Percentiles rank a stretch among this genome's conserved stretches.
Evolutionary conservation across 2,113 vertebrate genomes (phyloP).

Genomic region (Anser brachyrhynchus): DNA sequence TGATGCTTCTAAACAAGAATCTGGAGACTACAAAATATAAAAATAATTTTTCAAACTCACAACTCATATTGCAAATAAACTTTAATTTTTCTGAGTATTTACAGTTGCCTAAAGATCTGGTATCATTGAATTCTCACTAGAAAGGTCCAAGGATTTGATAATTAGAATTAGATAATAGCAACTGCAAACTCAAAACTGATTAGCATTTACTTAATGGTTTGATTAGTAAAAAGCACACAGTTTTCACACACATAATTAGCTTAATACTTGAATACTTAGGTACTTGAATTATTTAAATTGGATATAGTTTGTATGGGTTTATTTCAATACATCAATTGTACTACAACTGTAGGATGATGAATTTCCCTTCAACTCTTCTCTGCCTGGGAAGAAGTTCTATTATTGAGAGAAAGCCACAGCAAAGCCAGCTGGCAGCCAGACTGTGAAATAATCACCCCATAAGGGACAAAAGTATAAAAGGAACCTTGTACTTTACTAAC

Average conservation of each 20-base stretch:
- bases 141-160: not conserved
- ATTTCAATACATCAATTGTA: not conserved
- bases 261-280: not conserved
- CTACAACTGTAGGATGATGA: not conserved
- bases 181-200: not conserved
- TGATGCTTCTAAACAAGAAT: not conserved
- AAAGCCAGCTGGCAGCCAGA: not conserved
- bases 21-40: not conserved
- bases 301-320: not conserved
- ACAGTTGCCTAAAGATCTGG: not conserved
- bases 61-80: not conserved
- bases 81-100: not conserved
- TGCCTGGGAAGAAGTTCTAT: not conserved
- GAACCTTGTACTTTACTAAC: not conserved
- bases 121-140: not conserved
- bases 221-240: not conserved
- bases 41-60: not conserved
- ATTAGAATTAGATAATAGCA: not conserved
- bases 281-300: not conserved
- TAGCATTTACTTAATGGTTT: not conserved
- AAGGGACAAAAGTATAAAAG: not conserved
- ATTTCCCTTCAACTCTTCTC: not conserved
- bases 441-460: not conserved
- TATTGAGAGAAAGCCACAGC: not conserved
- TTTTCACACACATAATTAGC: not conserved